Percentiles rank a stretch among this genome's conserved stretches.
Conservation (phyloP, 2,113 vertebrate species). For the Mobula birostris region DNA sequence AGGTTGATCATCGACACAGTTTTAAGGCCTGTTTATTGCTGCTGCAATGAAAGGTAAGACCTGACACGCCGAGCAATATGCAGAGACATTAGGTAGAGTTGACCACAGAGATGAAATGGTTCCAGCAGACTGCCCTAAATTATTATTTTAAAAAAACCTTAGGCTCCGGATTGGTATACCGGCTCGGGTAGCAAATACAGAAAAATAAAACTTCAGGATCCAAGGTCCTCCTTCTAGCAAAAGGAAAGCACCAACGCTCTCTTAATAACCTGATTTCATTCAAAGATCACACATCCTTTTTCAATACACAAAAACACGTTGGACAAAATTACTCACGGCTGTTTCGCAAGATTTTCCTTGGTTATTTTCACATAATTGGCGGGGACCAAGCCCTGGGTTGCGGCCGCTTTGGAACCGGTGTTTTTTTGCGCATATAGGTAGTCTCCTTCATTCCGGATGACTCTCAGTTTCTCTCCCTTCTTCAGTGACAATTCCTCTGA, state of each 20-base stretch:
- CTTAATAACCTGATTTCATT: not conserved
- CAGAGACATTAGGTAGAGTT: not conserved
- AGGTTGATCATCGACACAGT: not conserved
- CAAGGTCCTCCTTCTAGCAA: not conserved
- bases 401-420: conserved; percentile 50
- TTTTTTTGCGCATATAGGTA: conserved; percentile 74
- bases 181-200: no score
- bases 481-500: conserved; percentile 70
- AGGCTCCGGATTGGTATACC: not conserved
- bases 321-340: conserved; percentile 64
- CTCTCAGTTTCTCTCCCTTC: conserved; percentile 73
- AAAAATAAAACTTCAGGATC: not conserved
- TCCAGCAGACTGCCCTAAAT: no score
- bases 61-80: not conserved
- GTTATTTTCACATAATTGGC: conserved; percentile 70
- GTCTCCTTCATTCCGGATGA: conserved; percentile 70
- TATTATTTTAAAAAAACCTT: not conserved
- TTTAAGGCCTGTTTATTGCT: not conserved
- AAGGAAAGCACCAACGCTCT: not conserved
- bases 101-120: no score
- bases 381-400: conserved; percentile 67
- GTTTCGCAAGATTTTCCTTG: conserved; percentile 65
- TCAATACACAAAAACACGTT: not conserved
- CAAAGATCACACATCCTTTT: not conserved
- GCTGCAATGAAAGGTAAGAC: no score